A percentile compares a stretch with the other conserved stretches of the same genome.
Evolutionary conservation across 2,888 invertebrate genomes (phyloP).

Genomic region (Zelleria hepariella): DNA sequence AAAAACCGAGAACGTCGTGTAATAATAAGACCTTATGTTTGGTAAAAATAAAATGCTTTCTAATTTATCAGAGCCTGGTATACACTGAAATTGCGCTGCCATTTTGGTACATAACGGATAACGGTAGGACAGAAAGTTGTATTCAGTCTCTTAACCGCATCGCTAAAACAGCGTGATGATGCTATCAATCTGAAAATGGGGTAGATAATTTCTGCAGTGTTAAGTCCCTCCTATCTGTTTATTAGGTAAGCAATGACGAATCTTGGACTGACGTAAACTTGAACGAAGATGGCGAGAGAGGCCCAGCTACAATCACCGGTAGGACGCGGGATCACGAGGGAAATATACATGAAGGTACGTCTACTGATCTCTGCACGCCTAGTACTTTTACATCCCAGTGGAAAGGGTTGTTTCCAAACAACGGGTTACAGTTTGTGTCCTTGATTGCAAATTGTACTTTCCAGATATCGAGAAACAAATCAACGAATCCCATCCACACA

Average conservation of each 20-base stretch:
- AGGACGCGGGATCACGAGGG: conserved; percentile 78
- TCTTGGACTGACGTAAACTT: conserved; percentile 95
- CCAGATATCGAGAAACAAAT: conserved; percentile 62
- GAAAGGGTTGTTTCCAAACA: not conserved
- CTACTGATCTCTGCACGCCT: not conserved
- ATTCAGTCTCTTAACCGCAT: too few species aligned
- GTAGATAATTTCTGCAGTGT: too few species aligned
- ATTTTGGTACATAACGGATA: too few species aligned
- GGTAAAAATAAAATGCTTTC: too few species aligned
- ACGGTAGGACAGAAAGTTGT: too few species aligned
- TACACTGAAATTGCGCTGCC: too few species aligned
- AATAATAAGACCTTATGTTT: too few species aligned
- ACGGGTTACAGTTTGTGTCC: not conserved
- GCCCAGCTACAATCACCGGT: conserved; percentile 63
- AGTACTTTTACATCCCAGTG: not conserved
- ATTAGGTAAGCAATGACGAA: conserved; percentile 82
- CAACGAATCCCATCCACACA: conserved; percentile 44
- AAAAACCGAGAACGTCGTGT: too few species aligned
- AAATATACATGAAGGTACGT: conserved; percentile 64
- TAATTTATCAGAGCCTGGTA: too few species aligned
- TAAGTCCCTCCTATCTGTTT: too few species aligned
- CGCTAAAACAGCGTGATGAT: too few species aligned
- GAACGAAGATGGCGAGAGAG: conserved; percentile 83
- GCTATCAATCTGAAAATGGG: not conserved
- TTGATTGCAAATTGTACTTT: not conserved